A percentile compares a stretch with the other conserved stretches of the same genome.
Conservation (phyloP, 1,140 invertebrate species). For the Aphelinus atriplicis region DNA sequence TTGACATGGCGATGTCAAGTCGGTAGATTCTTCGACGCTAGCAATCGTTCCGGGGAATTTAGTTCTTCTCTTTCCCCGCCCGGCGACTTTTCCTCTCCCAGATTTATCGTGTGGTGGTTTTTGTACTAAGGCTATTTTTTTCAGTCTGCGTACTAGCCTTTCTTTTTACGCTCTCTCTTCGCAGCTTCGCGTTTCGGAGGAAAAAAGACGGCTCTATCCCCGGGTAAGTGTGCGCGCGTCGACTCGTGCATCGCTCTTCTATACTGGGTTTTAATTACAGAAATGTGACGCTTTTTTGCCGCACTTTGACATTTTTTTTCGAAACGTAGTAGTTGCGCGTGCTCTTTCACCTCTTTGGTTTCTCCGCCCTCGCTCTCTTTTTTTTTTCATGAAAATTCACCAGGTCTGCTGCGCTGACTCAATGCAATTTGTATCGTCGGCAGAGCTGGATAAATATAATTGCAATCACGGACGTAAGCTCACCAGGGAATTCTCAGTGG, state of each 20-base stretch:
- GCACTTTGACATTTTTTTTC: too few relatives aligned
- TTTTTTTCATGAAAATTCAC: constrained; percentile 2
- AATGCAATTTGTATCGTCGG: neutral
- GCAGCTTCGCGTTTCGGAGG: neutral
- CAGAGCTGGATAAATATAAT: neutral
- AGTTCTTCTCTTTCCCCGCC: too few relatives aligned
- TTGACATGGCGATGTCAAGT: too few relatives aligned
- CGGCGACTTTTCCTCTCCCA: neutral
- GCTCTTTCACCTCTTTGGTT: neutral
- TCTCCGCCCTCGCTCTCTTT: neutral
- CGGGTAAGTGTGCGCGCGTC: neutral
- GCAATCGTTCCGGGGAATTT: too few relatives aligned
- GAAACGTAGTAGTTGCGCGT: too few relatives aligned
- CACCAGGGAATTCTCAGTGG: too few relatives aligned
- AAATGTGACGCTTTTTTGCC: constrained; percentile 7
- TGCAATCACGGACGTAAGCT: neutral
- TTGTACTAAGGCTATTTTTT: neutral
- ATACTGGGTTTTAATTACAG: constrained; percentile 30
- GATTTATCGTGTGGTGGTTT: neutral
- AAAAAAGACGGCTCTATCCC: neutral
- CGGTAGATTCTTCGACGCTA: too few relatives aligned
- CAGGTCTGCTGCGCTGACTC: neutral
- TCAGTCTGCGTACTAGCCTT: neutral
- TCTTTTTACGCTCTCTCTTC: too few relatives aligned
- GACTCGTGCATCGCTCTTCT: constrained; percentile 4